Evolutionary conservation across 2,797 vertebrate genomes (phyloP).

Genomic region (Sebastes trivittatus): DNA sequence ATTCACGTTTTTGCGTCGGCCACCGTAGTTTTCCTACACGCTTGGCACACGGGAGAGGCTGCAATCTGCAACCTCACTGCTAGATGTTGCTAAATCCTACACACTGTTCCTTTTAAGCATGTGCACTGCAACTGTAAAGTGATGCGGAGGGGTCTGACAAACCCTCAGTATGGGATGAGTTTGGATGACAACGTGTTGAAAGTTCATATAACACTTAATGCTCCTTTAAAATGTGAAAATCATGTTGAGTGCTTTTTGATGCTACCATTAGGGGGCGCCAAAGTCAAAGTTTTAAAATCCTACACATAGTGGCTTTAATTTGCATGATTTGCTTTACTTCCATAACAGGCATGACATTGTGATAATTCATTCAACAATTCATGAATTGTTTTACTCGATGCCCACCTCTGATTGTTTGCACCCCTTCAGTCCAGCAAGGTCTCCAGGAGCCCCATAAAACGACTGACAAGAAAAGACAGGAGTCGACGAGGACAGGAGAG

Average conservation of each 20-base stretch:
- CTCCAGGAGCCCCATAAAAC: conserved; percentile 57
- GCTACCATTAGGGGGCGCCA: no score
- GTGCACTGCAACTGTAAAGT: no score
- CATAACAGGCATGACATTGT: not conserved
- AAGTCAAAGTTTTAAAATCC: not conserved
- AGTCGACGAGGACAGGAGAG: conserved; percentile 45
- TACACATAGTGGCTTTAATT: not conserved
- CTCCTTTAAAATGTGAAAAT: not conserved
- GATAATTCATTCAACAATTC: not conserved
- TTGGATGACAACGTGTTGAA: no score
- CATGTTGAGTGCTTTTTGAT: not conserved
- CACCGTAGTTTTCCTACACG: no score
- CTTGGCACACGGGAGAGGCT: no score
- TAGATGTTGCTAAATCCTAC: no score
- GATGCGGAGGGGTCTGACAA: no score
- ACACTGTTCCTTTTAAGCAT: no score
- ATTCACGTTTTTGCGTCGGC: no score
- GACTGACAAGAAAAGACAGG: conserved; percentile 60
- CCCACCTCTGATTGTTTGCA: not conserved
- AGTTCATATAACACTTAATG: no score
- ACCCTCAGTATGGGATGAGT: no score
- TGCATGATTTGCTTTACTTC: conserved; percentile 6
- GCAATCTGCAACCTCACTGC: no score
- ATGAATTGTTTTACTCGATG: not conserved
- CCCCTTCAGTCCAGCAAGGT: conserved; percentile 68